Base-by-base conservation (phyloP, 2,113 vertebrate species). In the Coreoperca whiteheadi region DNA sequence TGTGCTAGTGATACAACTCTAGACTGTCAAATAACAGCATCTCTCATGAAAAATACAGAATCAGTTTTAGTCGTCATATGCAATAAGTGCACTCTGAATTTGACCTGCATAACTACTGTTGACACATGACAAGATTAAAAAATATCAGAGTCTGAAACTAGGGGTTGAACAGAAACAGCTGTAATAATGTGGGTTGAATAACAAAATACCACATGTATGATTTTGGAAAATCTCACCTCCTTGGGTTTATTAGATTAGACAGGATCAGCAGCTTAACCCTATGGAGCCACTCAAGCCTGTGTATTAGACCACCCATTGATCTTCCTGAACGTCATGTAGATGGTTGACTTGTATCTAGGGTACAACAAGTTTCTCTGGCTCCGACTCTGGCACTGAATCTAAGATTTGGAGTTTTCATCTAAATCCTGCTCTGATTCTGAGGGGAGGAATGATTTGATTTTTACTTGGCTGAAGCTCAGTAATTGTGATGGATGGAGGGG, bases 391-490 rank as follows among this genome's bases (percentile, higher is more conserved):
- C 46, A 64, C 34, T 30, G 20, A 51, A 53, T 39, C 11, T 37
- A 41, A n/a, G 34, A 76, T 81, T 61, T 39, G 6, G 37, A 66
- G 57, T 71, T 77, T 88, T 71, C 23, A 48, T 66, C 48, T 46
- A 37, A 81, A 84, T 76, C 74, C 48, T 30, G 6, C 16, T 28
- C 57, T 54, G 64, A 71, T 41, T 71, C 34, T 78, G 28, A 77
- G 61, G 32, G 25, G 34, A 61, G 43, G 51, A 50, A 64, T 74
- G 70, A 74, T 77, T 86, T 77, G 54, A 75, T 73, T 86, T 77
- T 48, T 18, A 32, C 63, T 81, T 79, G 66, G 72, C 48, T 32
- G 8, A 39, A 32, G 43, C 34, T 77, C 41, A 8, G 46, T 43
- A 23, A 51, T 78, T 2, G 2, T 86, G 69, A 82, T 74, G 59